Conservation (phyloP, 2,888 invertebrate species). For the Chymomyza procnemis region DNA sequence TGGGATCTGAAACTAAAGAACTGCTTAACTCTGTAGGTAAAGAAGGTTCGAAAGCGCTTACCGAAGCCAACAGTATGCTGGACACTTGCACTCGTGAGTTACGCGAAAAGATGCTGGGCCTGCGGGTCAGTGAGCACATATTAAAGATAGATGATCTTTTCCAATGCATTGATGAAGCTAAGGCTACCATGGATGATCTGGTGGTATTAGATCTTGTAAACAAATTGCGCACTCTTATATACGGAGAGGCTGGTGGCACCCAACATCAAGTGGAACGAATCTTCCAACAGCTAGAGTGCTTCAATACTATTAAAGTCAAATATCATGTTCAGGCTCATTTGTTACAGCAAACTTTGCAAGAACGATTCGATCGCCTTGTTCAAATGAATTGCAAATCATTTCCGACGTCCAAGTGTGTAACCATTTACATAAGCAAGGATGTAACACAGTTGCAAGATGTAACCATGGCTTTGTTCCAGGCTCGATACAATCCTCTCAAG, state of each 20-base stretch:
- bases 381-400: conserved; percentile 75
- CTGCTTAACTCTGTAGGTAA: conserved; percentile 80
- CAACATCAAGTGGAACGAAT: conserved; percentile 65
- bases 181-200: conserved; percentile 72
- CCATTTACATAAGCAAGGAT: conserved; percentile 73
- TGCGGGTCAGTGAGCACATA: conserved; percentile 77
- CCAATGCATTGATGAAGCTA: conserved; percentile 76
- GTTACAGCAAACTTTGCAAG: conserved; percentile 74
- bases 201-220: conserved; percentile 71
- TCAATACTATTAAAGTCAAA: conserved; percentile 75
- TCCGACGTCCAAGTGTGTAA: conserved; percentile 75
- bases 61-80: conserved; percentile 82
- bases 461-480: conserved; percentile 74
- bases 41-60: conserved; percentile 82
- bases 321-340: conserved; percentile 75
- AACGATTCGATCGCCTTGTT: conserved; percentile 75
- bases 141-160: conserved; percentile 79
- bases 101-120: conserved; percentile 81
- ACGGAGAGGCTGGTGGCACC: conserved; percentile 42
- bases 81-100: conserved; percentile 80
- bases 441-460: conserved; percentile 73
- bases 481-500: conserved; percentile 75
- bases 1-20: conserved; percentile 70
- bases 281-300: conserved; percentile 74
- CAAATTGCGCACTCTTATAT: conserved; percentile 71